These are phyloP conservation scores for Aegotheles bennettii DNA, from an alignment of 2,113 vertebrate genomes.

Conservation along the genomic window DNA sequence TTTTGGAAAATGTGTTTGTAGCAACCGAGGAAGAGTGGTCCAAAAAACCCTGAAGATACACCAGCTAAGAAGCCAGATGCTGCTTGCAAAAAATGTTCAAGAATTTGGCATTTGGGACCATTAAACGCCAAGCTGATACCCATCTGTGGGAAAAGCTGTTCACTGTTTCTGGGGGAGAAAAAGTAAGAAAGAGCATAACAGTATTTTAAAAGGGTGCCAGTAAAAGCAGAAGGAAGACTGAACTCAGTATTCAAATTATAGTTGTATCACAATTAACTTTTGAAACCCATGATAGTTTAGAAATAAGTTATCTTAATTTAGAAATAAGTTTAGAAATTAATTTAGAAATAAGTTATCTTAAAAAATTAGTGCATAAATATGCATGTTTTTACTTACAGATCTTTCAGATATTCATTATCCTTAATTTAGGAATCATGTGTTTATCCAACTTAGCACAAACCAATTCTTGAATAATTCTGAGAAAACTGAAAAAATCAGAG, in stretches of 20 bases:
- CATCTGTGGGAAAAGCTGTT: conserved; percentile 70
- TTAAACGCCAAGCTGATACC: conserved; percentile 57
- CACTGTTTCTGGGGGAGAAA: conserved; percentile 49
- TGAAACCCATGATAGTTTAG: conserved; percentile 43
- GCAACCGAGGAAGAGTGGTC: neutral
- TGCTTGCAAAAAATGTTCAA: conserved; percentile 50
- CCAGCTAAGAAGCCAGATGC: conserved; percentile 53
- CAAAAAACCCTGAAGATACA: conserved; percentile 11
- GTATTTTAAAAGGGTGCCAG: conserved; percentile 44
- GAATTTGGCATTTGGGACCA: conserved; percentile 61
- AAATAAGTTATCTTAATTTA: conserved; percentile 40
- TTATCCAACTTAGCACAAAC: neutral
- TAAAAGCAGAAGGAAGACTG: conserved; percentile 55
- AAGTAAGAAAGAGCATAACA: conserved; percentile 36
- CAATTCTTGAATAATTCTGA: neutral
- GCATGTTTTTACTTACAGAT: neutral
- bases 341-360: conserved; percentile 22
- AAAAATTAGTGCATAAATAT: neutral
- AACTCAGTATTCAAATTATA: conserved; percentile 56
- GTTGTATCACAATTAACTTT: conserved; percentile 43
- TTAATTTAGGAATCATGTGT: neutral
- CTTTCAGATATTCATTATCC: neutral
- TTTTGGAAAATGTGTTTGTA: neutral
- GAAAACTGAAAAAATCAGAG: neutral
- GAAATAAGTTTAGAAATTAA: conserved; percentile 45